Conservation (phyloP, 2,797 vertebrate genomes). For the Salmo trutta region DNA sequence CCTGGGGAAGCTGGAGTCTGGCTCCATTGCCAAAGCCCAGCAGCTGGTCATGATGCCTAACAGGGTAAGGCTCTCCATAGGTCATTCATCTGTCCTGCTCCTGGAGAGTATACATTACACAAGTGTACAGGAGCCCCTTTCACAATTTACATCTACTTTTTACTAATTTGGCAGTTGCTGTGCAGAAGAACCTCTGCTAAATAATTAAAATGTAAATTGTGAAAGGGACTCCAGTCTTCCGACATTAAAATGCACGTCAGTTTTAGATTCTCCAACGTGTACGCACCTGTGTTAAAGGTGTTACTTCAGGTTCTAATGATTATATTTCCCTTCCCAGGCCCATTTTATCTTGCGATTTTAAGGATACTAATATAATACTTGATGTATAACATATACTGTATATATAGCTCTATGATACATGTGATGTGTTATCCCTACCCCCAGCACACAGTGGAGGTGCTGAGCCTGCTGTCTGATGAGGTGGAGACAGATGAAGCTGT, state of each 20-base stretch:
- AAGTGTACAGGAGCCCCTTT: neutral
- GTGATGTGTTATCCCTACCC: neutral
- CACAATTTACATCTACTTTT: neutral
- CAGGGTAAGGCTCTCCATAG: slow-evolving; percentile 79
- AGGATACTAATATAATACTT: neutral
- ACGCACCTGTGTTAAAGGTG: neutral
- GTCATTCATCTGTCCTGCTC: neutral
- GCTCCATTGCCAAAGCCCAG: slow-evolving; percentile 94
- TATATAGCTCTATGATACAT: slow-evolving; percentile 1
- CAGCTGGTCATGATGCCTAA: slow-evolving; percentile 99
- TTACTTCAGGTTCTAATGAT: neutral
- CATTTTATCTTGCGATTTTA: too few species aligned
- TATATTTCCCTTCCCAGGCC: too few species aligned
- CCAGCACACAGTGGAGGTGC: slow-evolving; percentile 96
- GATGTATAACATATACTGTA: neutral
- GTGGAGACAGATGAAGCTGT: slow-evolving; percentile 93
- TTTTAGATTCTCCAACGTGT: neutral
- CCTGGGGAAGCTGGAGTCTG: slow-evolving; percentile 97
- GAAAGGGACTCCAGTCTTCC: too few species aligned
- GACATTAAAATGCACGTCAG: neutral
- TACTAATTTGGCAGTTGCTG: neutral
- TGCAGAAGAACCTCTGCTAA: too few species aligned
- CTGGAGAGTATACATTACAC: neutral
- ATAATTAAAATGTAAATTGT: too few species aligned
- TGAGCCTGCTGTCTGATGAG: slow-evolving; percentile 95